Evolutionary conservation across 2,797 vertebrate species (phyloP), one percentile per base, ranked within the genome.

Genomic region (Aldrovandia affinis): DNA sequence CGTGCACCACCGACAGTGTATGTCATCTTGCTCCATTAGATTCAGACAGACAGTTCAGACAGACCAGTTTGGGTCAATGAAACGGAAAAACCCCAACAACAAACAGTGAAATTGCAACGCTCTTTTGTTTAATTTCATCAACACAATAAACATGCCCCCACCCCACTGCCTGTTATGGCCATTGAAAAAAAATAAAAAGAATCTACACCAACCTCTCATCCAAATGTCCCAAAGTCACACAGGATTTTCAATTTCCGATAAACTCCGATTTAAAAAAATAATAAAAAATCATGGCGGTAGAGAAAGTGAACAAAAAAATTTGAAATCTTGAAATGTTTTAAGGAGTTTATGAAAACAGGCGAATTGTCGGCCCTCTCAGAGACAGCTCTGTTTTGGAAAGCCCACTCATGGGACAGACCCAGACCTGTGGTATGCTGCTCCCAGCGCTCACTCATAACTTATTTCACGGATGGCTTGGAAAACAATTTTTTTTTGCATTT

Each of bases 281-380:
- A 50, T 5, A 75, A 75, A 75, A 9, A 7, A 44, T 25, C 39
- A 10, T 18, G 44, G 39, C 42, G 70, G 39, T 75, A 47, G 36
- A n/a, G 70, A 75, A 25, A 18, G 22, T 36, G 33, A 47, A 44
- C 2, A 2, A 44, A 42, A 75, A 75, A 44, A 75, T 10, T 20
- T 75, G 42, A n/a, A n/a, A 75, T 47, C 36, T 47, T 75, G 18
- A 75, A 70, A 75, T 75, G 70, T 75, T 75, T 22, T 75, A 75
- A 75, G 30, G 20, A 75, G 70, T 75, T 70, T 75, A 9, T 75
- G n/a, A 44, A 47, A 75, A 75, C 39, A 73, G 0, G 15, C 68
- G 15, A 42, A 22, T 73, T 22, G 1, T 18, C 25, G 7, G 1
- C 20, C 7, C 39, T 44, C 22, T 75, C 39, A n/a, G 70, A 44